Base-by-base conservation (phyloP, 2,888 invertebrate species). In the Sarcophaga variegata region DNA sequence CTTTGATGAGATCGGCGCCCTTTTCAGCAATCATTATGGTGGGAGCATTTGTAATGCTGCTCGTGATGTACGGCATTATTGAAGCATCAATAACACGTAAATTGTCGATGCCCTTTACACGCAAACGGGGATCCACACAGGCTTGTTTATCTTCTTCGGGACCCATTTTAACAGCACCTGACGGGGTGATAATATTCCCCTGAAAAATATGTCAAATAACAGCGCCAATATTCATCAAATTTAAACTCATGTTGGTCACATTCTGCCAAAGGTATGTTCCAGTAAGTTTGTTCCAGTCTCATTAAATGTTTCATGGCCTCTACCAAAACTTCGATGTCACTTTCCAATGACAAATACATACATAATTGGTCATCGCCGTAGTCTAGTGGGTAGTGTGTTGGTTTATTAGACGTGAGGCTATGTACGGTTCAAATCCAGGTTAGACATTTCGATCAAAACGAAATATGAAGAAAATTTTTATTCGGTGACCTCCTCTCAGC, bases 11-110 rank as follows among this genome's bases (percentile, higher is more conserved):
- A 64, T 97, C 97, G 1, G 96, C 95, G 0, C 95, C 96, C 89
- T 97, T 97, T 91, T 98, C 97, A 0, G 95, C 97, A 79, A 97
- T 97, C 97, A 97, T 97, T 17, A 97, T 96, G 0, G 96, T 95
- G 0, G 97, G 97, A 0, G 96, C 97, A 92, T 97, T 97, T 0
- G 97, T 97, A 92, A 97, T 97, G 6, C 96, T 97, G 90, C 96
- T 97, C 0, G 96, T 94, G 72, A 96, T 95, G 3, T 92, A 94
- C 0, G 97, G 97, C 97, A 97, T 97, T 66, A 97, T 95, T 78
- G 97, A 96, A 0, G 96, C 97, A 91, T 97, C 97, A 0, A 95
- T 95, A 0, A 97, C 96, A 62, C 97, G 94, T 2, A 97, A 93
- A 14, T 95, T 95, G 22, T 94, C 91, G 0, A 96, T 94, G 0